Evolutionary conservation across 37 sponge, comb jelly and placozoan species (phyloP).

Genomic region (Hexactinellida sp.): DNA sequence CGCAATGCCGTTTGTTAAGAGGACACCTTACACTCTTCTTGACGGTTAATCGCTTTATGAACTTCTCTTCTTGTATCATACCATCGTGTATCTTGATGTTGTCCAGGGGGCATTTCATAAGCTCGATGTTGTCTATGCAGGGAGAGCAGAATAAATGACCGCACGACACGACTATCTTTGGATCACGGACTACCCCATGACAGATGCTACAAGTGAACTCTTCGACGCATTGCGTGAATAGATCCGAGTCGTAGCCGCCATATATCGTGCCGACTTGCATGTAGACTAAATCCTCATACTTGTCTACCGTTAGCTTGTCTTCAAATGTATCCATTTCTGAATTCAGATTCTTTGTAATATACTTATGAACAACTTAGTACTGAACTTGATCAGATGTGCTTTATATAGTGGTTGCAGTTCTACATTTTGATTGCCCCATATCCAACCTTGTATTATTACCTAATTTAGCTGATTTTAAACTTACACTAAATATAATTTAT

Average conservation of each 20-base stretch:
- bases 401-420: too few relatives aligned
- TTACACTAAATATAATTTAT: too few relatives aligned
- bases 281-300: neutral
- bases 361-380: too few relatives aligned
- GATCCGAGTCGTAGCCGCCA: neutral
- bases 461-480: too few relatives aligned
- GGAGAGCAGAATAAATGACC: neutral
- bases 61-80: neutral
- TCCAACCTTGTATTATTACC: too few relatives aligned
- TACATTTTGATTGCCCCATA: too few relatives aligned
- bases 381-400: too few relatives aligned
- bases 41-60: neutral
- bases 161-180: neutral
- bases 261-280: neutral
- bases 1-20: neutral
- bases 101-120: neutral
- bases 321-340: neutral
- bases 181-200: conserved; percentile 10
- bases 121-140: neutral
- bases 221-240: neutral
- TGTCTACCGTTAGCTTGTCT: neutral
- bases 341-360: too few relatives aligned
- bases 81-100: neutral
- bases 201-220: neutral
- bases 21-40: neutral